Base-by-base conservation (phyloP, 2,888 invertebrate genomes). In the Strigamia transsilvanica region DNA sequence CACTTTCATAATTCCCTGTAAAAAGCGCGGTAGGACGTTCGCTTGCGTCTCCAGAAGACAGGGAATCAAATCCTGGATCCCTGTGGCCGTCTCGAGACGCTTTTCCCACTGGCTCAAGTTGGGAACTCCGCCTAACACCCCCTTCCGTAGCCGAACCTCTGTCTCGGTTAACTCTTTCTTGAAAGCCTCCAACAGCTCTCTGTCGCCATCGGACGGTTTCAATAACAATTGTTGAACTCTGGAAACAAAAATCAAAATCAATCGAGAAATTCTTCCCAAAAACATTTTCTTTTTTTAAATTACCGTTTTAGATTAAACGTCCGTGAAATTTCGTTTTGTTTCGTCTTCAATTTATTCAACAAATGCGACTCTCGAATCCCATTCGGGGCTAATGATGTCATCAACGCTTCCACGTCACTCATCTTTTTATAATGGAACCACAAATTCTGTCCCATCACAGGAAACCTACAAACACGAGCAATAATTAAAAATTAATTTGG, bases 81-180 rank as follows among this genome's bases (percentile, higher is more conserved):
- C 84, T 13, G 82, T 84, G 7, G 88, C 85, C n/a, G 85, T 85
- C 66, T 85, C 83, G 18, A 88, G 84, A 61, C 84, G 84, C 13
- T 84, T 82, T 82, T 86, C 86, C 88, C 88, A 89, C 4, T 84
- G 82, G 0, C 85, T 85, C 82, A 86, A 87, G 77, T 87, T 85
- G 12, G 85, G 85, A 6, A 88, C 88, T 7, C 88, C 88, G 4
- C 89, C 89, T 0, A 89, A 85, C 38, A 88, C 87, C 15, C 88
- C 89, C 83, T 81, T 81, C 4, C 73, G n/a, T 3, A 81, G 7
- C 13, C 81, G 21, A 32, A 32, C 32, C 34, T 81, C 81, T 1
- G 81, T 81, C 18, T 87, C 87, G 1, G 86, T 84, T 42, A 88
- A 84, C 79, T 87, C 84, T 79, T 81, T 56, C 61, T 66, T 61